Evolutionary conservation across 2,113 vertebrate genomes (phyloP), one percentile per base, ranked within the genome.

Genomic region (Oncorhynchus masou): DNA sequence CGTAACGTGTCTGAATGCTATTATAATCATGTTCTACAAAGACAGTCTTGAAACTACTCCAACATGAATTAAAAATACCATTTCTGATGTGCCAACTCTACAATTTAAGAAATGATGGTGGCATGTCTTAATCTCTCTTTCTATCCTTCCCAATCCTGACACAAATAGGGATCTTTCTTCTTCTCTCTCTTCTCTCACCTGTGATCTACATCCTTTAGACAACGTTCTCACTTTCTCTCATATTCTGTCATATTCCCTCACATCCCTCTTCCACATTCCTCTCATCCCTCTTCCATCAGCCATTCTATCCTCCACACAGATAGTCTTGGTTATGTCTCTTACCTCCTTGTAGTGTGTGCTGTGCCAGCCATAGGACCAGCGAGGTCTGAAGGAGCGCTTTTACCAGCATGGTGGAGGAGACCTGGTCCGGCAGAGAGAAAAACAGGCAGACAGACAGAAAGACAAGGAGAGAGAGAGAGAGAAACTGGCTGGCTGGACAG

Each of bases 321-420:
- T 22, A 60, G 16, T 60, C n/a, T 27, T 22, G 22, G 15, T 67
- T 48, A 39, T 71, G 48, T 86, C 85, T 68, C 86, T 86, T 88
- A 94, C 93, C 92, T 82, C 88, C 86, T 85, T 94, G 93, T 79
- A 94, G 87, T 74, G 90, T 91, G 83, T 74, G 76, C 83, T 90
- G 87, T 72, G 86, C 80, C 86, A 93, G 54, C 89, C 91, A 92
- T 83, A 93, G 88, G 57, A 93, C 73, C 90, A 94, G 83, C 0
- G 90, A 90, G 4, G 90, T 91, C 85, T 91, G 90, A 70, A 93
- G 91, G 64, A 94, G 79, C 45, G 80, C 78, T 69, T 15, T 87
- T 74, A 81, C 87, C 90, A 91, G 65, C 93, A 93, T 93, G 84
- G 81, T 87, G 79, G 68, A 80, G 74, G 74, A 77, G 51, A 73